Base-by-base conservation (phyloP, 2,888 invertebrate species). In the Dolomedes plantarius region DNA sequence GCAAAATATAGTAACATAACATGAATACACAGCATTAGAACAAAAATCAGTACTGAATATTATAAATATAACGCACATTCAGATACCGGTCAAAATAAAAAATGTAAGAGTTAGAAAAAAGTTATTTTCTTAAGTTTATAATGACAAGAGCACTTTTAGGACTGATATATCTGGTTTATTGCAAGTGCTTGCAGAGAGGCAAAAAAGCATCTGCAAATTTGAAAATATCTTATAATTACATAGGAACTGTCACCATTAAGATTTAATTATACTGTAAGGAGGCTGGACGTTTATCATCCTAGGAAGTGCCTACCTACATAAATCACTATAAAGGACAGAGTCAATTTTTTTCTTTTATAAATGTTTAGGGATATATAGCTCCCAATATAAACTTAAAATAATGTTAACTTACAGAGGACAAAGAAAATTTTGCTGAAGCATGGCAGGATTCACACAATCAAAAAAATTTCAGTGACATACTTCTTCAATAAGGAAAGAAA, bases 221-320 rank as follows among this genome's bases (percentile, higher is more conserved):
- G 32, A 67, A 83, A 81, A 73, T 39, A 73, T 77, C 68, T 72
- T 32, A 73, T 77, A 73, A 77, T 78, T 85, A 62, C 77, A 85
- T 85, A 85, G 83, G 83, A 85, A 85, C 83, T 85, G 83, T 85
- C 73, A 85, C 83, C 83, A 85, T 85, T 69, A 56, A 73, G 71
- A 73, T 73, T 73, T 32, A 76, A 77, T 77, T 74, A 76, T 73
- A 77, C 32, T 67, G 71, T 39, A 85, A 79, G 77, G 83, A 85
- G 77, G 73, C 83, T 85, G 83, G 83, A 85, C 83, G 83, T 85
- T 31, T 67, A 73, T 83, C 71, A 77, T 77, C 67, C 83, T 85
- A 85, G 73, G 77, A 85, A 77, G 73, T 85, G 77, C 72, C 83
- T 85, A 85, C 67, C 83, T 85, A 85, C 50, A 41, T 67, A 77